A percentile compares a stretch with the other conserved stretches of the same genome.
phyloP scores from a whole-genome alignment of 2,888 invertebrate species.

The Agonopterix subpropinquella region DNA sequence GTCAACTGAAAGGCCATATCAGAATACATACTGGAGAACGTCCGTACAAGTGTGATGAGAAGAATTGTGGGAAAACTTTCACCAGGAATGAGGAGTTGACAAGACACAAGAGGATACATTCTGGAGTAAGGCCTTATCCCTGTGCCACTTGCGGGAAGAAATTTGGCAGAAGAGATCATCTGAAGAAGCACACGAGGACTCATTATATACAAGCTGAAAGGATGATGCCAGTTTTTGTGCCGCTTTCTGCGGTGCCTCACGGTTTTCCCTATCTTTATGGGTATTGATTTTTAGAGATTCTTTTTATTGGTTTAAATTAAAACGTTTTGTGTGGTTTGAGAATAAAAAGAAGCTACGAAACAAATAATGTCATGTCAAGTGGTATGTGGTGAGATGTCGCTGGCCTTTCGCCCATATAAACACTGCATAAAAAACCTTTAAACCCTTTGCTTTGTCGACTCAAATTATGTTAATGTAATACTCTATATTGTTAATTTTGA shows the following conservation, averaged over 20 bases:
- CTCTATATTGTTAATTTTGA: too few relatives aligned
- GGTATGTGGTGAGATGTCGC: too few relatives aligned
- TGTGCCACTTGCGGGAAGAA: constrained; percentile 93
- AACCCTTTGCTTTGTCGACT: too few relatives aligned
- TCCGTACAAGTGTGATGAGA: constrained; percentile 90
- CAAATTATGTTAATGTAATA: too few relatives aligned
- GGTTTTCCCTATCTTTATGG: constrained; percentile 74
- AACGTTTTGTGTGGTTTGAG: constrained; percentile 3
- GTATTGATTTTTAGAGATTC: constrained; percentile 43
- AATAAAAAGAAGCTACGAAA: background rate
- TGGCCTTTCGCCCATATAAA: too few relatives aligned
- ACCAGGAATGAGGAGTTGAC: constrained; percentile 95
- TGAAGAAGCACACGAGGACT: constrained; percentile 94
- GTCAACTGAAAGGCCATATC: constrained; percentile 93
- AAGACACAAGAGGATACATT: constrained; percentile 92
- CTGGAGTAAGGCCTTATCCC: constrained; percentile 89
- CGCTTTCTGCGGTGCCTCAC: constrained; percentile 70
- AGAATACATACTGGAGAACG: constrained; percentile 94
- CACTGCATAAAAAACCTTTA: too few relatives aligned
- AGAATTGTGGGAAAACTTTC: constrained; percentile 91
- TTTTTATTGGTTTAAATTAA: constrained; percentile 10
- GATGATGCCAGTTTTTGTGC: constrained; percentile 77
- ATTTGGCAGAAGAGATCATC: constrained; percentile 95
- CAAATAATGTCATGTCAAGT: too few relatives aligned
- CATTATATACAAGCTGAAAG: constrained; percentile 80